Conservation (phyloP, 2,888 invertebrate species). For the Epiblema foenella region DNA sequence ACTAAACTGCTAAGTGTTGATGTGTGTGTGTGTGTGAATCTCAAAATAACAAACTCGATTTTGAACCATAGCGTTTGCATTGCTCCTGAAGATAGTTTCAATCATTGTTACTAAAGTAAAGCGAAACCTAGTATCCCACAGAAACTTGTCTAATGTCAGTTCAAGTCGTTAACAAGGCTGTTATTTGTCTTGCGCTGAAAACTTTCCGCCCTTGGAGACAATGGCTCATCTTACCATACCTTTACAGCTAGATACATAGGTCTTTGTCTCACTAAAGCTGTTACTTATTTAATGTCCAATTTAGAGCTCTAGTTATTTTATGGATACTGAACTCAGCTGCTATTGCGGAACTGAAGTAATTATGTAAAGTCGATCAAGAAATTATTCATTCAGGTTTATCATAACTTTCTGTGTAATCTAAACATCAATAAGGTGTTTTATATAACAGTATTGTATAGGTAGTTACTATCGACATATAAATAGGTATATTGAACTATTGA, state of each 20-base stretch:
- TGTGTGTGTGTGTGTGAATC: too few species aligned
- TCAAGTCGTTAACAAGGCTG: conserved; percentile 5
- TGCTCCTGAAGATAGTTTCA: not conserved
- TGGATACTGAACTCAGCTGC: not conserved
- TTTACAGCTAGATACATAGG: not conserved
- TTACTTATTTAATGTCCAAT: conserved; percentile 10
- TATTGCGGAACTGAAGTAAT: not conserved
- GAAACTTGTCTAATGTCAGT: conserved; percentile 13
- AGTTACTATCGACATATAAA: too few species aligned
- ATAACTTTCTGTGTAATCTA: too few species aligned
- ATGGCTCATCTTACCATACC: not conserved
- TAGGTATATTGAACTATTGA: too few species aligned
- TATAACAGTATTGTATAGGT: too few species aligned
- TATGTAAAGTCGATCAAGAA: too few species aligned
- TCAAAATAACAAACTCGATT: not conserved
- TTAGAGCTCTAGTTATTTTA: not conserved
- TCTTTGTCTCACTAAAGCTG: not conserved
- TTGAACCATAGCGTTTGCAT: not conserved
- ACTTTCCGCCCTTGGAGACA: conserved; percentile 10
- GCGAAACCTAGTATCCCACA: not conserved
- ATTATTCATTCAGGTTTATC: too few species aligned
- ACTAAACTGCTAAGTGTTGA: too few species aligned
- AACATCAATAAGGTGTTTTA: too few species aligned
- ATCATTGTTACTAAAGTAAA: conserved; percentile 10
- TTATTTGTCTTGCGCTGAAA: conserved; percentile 20